Conservation (phyloP, 2,113 vertebrate genomes). For the Pan troglodytes region DNA sequence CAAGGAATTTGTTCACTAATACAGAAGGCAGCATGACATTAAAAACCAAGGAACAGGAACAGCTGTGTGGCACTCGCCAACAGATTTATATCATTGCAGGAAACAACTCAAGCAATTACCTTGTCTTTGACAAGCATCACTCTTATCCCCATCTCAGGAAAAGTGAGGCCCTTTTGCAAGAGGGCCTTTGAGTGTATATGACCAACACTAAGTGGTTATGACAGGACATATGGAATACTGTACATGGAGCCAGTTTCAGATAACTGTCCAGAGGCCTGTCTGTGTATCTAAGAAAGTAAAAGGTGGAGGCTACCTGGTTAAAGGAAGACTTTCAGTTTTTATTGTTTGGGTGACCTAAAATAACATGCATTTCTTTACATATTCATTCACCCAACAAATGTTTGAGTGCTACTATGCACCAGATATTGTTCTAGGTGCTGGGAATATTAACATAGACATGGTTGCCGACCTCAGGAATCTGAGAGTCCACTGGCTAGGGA, state of each 20-base stretch:
- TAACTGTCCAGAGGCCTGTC: neutral
- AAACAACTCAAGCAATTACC: neutral
- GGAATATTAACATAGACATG: neutral
- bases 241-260: neutral
- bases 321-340: neutral
- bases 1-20: slow-evolving; percentile 32
- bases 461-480: neutral
- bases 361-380: neutral
- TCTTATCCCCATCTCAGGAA: neutral
- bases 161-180: neutral
- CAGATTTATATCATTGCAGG: neutral
- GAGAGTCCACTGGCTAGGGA: neutral
- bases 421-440: neutral
- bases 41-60: slow-evolving; percentile 38
- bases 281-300: neutral
- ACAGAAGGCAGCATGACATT: slow-evolving; percentile 56
- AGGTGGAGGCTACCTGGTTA: neutral
- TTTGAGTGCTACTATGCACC: neutral
- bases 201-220: neutral
- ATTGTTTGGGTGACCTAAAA: neutral
- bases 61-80: neutral
- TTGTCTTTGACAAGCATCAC: neutral
- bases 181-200: neutral
- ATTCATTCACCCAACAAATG: neutral
- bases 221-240: neutral